phyloP scores from a whole-genome alignment of 2,113 vertebrate genomes.

The Galbula dea region DNA sequence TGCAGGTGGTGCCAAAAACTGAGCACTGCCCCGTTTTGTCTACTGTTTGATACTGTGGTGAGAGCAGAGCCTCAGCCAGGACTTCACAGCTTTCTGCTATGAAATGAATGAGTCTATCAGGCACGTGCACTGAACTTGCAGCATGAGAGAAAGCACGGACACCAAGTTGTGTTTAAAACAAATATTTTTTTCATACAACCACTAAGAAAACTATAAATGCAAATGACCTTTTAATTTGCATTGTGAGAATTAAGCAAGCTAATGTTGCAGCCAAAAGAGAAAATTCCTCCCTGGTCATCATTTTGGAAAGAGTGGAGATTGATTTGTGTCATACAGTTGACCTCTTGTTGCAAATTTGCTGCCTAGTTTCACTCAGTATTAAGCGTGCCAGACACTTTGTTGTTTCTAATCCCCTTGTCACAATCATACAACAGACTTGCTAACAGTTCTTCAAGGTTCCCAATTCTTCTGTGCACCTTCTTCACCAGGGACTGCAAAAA shows the following conservation, averaged over 20 bases:
- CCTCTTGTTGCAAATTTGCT: background rate
- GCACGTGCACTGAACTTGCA: fast-evolving
- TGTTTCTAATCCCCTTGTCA: background rate
- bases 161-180: background rate
- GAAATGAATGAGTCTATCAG: background rate
- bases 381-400: background rate
- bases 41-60: background rate
- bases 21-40: background rate
- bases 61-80: background rate
- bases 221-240: background rate
- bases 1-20: background rate
- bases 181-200: background rate
- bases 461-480: background rate
- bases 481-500: background rate
- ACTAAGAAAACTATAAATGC: background rate
- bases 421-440: background rate
- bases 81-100: background rate
- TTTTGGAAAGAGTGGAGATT: background rate
- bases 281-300: background rate
- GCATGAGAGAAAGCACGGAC: fast-evolving
- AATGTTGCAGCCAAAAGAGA: background rate
- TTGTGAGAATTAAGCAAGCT: background rate
- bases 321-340: background rate
- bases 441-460: background rate
- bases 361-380: background rate